phyloP scores from a whole-genome alignment of 2,888 invertebrate species.

The Tinea semifulvella region DNA sequence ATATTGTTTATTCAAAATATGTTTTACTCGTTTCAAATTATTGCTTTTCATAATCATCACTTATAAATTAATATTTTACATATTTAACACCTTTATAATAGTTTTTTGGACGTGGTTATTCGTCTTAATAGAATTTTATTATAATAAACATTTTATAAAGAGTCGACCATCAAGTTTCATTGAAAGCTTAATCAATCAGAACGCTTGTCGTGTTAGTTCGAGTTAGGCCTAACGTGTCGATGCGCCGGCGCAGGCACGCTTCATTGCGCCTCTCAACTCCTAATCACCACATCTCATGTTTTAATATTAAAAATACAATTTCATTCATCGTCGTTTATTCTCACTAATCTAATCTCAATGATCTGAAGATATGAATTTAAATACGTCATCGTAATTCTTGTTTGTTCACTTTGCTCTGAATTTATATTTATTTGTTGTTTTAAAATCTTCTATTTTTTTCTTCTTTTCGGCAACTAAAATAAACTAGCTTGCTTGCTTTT shows the following conservation, averaged over 20 bases:
- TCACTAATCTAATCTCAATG: slow-evolving; percentile 50
- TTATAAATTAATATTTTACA: not conserved
- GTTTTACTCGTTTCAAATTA: not conserved
- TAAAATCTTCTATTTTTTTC: slow-evolving; percentile 23
- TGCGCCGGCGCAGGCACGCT: slow-evolving; percentile 37
- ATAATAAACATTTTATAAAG: slow-evolving; percentile 15
- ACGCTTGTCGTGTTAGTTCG: slow-evolving; percentile 37
- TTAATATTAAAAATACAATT: slow-evolving; percentile 54
- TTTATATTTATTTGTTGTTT: slow-evolving; percentile 50
- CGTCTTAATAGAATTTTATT: not conserved
- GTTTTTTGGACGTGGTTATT: not conserved
- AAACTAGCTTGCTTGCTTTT: not conserved
- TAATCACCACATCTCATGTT: slow-evolving; percentile 51
- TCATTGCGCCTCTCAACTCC: slow-evolving; percentile 31
- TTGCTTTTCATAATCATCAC: not conserved
- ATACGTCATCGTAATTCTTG: no score
- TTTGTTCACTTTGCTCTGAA: slow-evolving; percentile 54
- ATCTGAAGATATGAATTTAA: no score
- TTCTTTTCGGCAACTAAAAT: not conserved
- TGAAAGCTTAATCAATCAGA: slow-evolving; percentile 46
- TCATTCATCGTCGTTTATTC: slow-evolving; percentile 61
- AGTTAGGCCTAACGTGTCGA: slow-evolving; percentile 51
- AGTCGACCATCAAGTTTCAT: slow-evolving; percentile 40
- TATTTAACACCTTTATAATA: slow-evolving; percentile 1
- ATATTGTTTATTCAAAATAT: no score